Base-by-base conservation (phyloP, 2,113 vertebrate genomes). In the Danio rerio region DNA sequence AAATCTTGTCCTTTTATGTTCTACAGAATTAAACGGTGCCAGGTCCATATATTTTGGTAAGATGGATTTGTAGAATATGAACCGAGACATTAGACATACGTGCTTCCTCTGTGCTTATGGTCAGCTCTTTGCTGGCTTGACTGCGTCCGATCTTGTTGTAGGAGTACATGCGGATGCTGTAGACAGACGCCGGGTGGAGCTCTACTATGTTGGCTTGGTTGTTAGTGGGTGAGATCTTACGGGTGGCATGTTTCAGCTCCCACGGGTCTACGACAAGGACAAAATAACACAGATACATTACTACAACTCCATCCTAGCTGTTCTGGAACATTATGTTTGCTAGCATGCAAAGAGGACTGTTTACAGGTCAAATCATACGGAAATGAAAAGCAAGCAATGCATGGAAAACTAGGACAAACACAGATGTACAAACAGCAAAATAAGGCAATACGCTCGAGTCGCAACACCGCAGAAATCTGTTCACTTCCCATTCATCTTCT, bases 161-260 rank as follows among this genome's bases (percentile, higher is more conserved):
- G 70, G 97, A 99, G 85, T 96, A 99, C 97, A 99, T 98, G 89
- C 97, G 97, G 85, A 99, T 98, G 91, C 97, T 98, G 93, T 99
- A 99, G 42, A 98, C 96, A 0, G 96, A 97, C 0, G 98, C 98
- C 0, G 98, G 97, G 88, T 99, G 97, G 56, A 99, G 92, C 91
- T 98, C 98, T 85, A 99, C 97, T 0, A 99, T 99, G 91, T 98
- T 99, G 0, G 98, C 97, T 91, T 99, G 97, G 92, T 98, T 98
- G 90, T 98, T 99, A 88, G 95, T 98, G 0, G 97, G 97, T 55
- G 97, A 98, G 91, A 99, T 99, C 91, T 99, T 99, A 71, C 97
- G 96, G 0, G 98, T 99, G 0, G 96, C 96, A 62, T 99, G 98
- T 85, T 98, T 99, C 9, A 97, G 94, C 87, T 99, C 97, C 97